A percentile compares a stretch with the other conserved stretches of the same genome.
Evolutionary conservation across 2,888 invertebrate genomes (phyloP).

Genomic region (Tipula vernalis): DNA sequence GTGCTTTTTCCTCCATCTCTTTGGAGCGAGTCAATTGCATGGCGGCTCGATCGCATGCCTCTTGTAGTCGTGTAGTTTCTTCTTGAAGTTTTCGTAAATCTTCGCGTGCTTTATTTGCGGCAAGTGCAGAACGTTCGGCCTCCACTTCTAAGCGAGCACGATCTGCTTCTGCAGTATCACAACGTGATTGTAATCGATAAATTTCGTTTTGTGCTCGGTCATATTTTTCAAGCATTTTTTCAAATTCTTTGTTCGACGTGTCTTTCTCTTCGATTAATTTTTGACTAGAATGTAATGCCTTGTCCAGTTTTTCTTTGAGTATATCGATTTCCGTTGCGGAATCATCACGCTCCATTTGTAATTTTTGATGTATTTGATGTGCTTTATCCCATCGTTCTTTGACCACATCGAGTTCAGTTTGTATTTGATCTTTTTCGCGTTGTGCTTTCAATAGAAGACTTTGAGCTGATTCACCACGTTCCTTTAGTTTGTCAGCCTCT

Average conservation of each 20-base stretch:
- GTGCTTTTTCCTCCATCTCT: constrained; percentile 83
- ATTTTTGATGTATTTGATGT: constrained; percentile 69
- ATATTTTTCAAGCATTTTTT: constrained; percentile 84
- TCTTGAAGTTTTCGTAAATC: constrained; percentile 79
- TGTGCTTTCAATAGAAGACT: constrained; percentile 71
- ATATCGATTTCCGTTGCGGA: constrained; percentile 74
- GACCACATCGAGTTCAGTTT: constrained; percentile 73
- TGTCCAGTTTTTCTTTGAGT: constrained; percentile 80
- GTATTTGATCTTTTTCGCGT: constrained; percentile 71
- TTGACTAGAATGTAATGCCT: constrained; percentile 66
- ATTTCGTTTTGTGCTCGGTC: constrained; percentile 85
- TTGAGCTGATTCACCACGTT: constrained; percentile 68
- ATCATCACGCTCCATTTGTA: constrained; percentile 78
- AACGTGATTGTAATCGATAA: constrained; percentile 75
- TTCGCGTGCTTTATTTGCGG: constrained; percentile 69
- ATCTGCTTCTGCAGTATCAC: constrained; percentile 78
- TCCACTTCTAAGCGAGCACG: constrained; percentile 76
- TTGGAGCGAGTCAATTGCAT: constrained; percentile 74
- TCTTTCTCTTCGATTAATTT: constrained; percentile 83
- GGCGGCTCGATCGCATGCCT: constrained; percentile 78
- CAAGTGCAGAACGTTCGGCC: constrained; percentile 68
- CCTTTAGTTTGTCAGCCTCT: constrained; percentile 69
- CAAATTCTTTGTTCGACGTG: constrained; percentile 77
- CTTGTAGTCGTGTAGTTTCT: constrained; percentile 71
- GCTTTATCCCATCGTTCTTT: constrained; percentile 83